Percentiles rank a stretch among this genome's conserved stretches.
These are phyloP conservation scores for Rhodinocichla rosea DNA, from an alignment of 2,113 vertebrate species.

Conservation along the genomic window DNA sequence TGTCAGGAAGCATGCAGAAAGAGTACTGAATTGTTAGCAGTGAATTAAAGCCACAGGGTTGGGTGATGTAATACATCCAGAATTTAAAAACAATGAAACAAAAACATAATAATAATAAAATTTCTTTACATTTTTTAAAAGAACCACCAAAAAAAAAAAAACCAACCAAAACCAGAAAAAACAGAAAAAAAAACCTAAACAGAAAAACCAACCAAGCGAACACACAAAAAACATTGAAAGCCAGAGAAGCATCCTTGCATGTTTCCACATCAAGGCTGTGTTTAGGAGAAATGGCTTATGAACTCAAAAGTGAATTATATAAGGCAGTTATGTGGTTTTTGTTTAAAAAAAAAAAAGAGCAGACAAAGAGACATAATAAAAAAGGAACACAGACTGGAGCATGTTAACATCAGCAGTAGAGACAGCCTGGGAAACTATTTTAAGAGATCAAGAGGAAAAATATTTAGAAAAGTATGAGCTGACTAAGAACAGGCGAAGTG, in stretches of 20 bases:
- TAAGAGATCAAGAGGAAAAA: slow-evolving; percentile 38
- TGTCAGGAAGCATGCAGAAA: not conserved
- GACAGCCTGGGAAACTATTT: slow-evolving; percentile 54
- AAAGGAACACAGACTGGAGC: slow-evolving; percentile 25
- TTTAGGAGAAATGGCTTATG: not conserved
- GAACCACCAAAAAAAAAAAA: not conserved
- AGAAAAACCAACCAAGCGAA: not conserved
- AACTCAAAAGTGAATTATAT: not conserved
- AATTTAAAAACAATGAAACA: not conserved
- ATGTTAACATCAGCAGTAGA: slow-evolving; percentile 28
- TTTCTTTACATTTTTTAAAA: not conserved
- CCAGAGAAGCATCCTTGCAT: not conserved
- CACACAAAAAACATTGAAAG: not conserved
- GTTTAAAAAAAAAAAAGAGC: not conserved
- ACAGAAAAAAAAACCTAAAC: not conserved
- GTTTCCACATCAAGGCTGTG: not conserved
- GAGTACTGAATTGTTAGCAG: slow-evolving; percentile 7
- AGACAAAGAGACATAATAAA: slow-evolving; percentile 15
- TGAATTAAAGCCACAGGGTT: not conserved
- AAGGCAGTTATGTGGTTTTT: not conserved
- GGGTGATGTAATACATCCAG: not conserved
- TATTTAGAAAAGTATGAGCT: slow-evolving; percentile 25
- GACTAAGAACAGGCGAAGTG: slow-evolving; percentile 43
- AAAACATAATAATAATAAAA: not conserved
- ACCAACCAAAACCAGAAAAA: not conserved